A percentile compares a stretch with the other conserved stretches of the same genome.
phyloP scores from a whole-genome alignment of 2,888 invertebrate genomes.

The Cataglyphis rosenhaueri region DNA sequence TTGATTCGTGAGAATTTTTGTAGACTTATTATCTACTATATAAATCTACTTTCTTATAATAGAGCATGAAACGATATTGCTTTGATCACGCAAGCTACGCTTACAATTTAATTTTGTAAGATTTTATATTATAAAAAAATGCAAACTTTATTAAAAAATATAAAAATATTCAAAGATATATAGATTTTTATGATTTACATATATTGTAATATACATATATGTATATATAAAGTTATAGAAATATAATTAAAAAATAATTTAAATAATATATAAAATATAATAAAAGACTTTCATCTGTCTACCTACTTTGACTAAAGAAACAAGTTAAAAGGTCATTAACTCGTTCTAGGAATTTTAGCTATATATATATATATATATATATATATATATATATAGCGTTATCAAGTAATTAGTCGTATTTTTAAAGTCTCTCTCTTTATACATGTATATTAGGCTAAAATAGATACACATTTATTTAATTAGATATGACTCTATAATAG shows the following conservation, averaged over 20 bases:
- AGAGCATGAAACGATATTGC: constrained; percentile 6
- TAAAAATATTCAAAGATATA: neutral
- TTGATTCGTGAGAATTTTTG: constrained; percentile 54
- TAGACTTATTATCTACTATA: constrained; percentile 12
- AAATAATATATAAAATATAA: neutral
- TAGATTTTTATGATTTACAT: neutral
- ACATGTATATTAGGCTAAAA: neutral
- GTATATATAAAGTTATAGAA: neutral
- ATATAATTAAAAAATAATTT: neutral
- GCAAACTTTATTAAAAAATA: neutral
- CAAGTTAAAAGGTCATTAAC: neutral
- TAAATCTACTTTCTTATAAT: constrained; percentile 29
- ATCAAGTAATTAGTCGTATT: neutral
- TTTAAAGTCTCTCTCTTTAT: neutral
- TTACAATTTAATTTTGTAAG: constrained; percentile 13
- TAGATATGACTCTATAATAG: constrained; percentile 9
- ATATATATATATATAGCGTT: neutral
- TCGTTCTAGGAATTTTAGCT: neutral
- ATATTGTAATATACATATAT: neutral
- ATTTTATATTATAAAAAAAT: neutral
- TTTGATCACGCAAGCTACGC: neutral
- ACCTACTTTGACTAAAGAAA: neutral
- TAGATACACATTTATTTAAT: constrained; percentile 16
- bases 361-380: no score
- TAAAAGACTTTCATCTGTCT: neutral